These are phyloP conservation scores for Coreoperca whiteheadi DNA, from an alignment of 2,113 vertebrate genomes.

Conservation along the genomic window DNA sequence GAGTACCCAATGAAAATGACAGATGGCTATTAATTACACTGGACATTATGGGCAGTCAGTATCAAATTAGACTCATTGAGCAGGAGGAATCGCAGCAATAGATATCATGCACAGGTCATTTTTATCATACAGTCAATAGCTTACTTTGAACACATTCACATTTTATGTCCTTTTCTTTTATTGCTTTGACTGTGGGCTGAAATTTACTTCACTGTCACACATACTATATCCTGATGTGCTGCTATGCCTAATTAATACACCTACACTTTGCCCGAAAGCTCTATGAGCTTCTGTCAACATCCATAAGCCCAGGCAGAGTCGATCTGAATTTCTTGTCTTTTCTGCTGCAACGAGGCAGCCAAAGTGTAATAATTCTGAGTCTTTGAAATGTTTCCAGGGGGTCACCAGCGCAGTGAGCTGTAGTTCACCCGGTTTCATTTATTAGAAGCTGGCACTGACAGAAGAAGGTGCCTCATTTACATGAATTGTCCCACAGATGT, in stretches of 20 bases:
- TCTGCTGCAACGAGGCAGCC: not conserved
- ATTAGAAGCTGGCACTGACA: not conserved
- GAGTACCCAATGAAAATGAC: conserved; percentile 69
- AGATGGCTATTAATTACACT: conserved; percentile 68
- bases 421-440: not conserved
- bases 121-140: conserved; percentile 36
- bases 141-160: conserved; percentile 26
- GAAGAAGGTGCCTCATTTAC: not conserved
- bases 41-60: conserved; percentile 70
- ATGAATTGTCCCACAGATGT: not conserved
- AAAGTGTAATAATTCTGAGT: not conserved
- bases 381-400: conserved; percentile 2
- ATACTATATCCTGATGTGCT: not conserved
- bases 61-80: conserved; percentile 70
- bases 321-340: not conserved
- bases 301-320: not conserved
- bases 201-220: not conserved
- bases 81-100: conserved; percentile 56
- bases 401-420: not conserved
- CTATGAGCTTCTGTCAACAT: not conserved
- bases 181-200: not conserved
- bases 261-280: not conserved
- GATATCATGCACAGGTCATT: conserved; percentile 45
- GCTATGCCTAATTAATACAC: not conserved
- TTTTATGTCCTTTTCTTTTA: conserved; percentile 32